These are phyloP conservation scores for Poeciliopsis gracilis DNA, from an alignment of 2,797 vertebrate species.

Conservation along the genomic window DNA sequence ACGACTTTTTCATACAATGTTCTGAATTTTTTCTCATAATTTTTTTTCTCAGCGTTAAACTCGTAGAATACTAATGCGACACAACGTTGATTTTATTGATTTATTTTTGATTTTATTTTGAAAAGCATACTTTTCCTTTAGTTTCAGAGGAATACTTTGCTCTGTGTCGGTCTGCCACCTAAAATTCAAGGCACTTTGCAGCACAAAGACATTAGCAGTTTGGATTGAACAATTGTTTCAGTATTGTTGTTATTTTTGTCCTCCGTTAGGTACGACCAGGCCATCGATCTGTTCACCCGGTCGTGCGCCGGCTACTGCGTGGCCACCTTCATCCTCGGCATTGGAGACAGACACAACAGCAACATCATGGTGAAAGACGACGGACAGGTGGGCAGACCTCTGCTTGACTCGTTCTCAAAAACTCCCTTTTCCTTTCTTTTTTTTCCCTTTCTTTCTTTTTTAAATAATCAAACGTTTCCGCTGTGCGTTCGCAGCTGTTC, in stretches of 20 bases:
- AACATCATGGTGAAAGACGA: slow-evolving; percentile 91
- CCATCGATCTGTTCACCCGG: slow-evolving; percentile 86
- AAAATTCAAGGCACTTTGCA: background rate
- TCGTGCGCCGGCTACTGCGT: slow-evolving; percentile 89
- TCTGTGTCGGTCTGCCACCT: background rate
- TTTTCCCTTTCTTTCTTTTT: background rate
- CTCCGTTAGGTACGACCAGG: slow-evolving; percentile 82
- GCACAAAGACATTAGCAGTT: background rate
- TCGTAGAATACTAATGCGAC: background rate
- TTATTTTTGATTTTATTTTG: background rate
- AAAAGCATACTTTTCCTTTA: background rate
- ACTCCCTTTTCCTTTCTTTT: background rate
- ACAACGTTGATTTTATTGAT: background rate
- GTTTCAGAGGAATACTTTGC: background rate
- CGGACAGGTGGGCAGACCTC: slow-evolving; percentile 77
- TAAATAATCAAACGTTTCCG: background rate
- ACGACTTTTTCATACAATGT: too few relatives aligned
- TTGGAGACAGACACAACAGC: slow-evolving; percentile 87
- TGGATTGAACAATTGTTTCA: background rate
- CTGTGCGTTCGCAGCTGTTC: slow-evolving; percentile 78
- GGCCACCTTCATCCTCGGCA: slow-evolving; percentile 88
- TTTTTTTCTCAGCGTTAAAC: too few relatives aligned
- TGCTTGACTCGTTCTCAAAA: background rate
- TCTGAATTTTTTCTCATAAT: too few relatives aligned
- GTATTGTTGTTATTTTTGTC: background rate